Percentiles rank a stretch among this genome's conserved stretches.
phyloP scores from a whole-genome alignment of 1,140 invertebrate genomes.

The Magallana gigas region DNA sequence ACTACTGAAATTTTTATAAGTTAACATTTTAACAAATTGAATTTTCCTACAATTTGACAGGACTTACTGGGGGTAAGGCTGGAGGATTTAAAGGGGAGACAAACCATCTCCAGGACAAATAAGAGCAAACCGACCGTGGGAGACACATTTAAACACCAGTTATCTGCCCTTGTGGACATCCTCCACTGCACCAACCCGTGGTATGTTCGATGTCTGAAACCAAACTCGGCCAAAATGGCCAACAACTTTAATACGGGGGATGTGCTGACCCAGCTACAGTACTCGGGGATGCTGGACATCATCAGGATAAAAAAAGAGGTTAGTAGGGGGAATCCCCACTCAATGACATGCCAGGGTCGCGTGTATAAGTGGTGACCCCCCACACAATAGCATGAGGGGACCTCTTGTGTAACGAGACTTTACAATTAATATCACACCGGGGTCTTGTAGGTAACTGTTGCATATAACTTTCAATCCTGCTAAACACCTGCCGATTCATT shows the following conservation, averaged over 20 bases:
- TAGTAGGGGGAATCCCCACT: neutral
- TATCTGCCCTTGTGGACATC: constrained; percentile 94
- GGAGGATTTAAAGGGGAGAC: constrained; percentile 78
- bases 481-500: too few relatives aligned
- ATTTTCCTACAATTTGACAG: constrained; percentile 69
- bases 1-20: too few relatives aligned
- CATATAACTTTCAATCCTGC: too few relatives aligned
- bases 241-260: constrained; percentile 90
- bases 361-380: too few relatives aligned
- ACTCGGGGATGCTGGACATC: constrained; percentile 97
- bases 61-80: constrained; percentile 82
- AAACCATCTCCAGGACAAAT: constrained; percentile 89
- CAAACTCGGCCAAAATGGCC: constrained; percentile 92
- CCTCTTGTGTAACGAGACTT: too few relatives aligned
- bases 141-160: constrained; percentile 94
- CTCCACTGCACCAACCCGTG: constrained; percentile 94
- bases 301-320: constrained; percentile 91
- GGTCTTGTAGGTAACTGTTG: too few relatives aligned
- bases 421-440: too few relatives aligned
- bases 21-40: too few relatives aligned
- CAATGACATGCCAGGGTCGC: too few relatives aligned
- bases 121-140: constrained; percentile 96
- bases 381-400: too few relatives aligned
- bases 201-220: constrained; percentile 97
- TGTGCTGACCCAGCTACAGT: constrained; percentile 93